Evolutionary conservation across 2,888 invertebrate genomes (phyloP), one percentile per base, ranked within the genome.

Genomic region (Monoplex corrugatus): DNA sequence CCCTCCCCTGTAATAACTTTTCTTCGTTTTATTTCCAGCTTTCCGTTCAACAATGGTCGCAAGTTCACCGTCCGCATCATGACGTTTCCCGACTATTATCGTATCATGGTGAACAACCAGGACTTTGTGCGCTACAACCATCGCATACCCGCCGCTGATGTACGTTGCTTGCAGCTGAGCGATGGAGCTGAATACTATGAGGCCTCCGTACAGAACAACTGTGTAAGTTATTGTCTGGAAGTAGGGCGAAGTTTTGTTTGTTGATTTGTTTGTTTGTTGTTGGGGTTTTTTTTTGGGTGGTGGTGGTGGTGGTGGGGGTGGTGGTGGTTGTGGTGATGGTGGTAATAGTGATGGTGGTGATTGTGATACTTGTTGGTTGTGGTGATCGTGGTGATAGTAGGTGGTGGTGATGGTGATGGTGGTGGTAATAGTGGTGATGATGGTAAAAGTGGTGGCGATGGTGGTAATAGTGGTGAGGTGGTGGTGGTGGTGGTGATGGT

Each of bases 91-190:
- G 90, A 91, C 23, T 90, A 88, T n/a, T 93, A 90, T 87, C 82
- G 92, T 75, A 92, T 93, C 23, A 97, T 97, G 96, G 96, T 97
- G 13, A 97, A 98, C 94, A 97, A 97, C 84, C 96, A 97, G 91
- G 96, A 97, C 91, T 97, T 98, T 85, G 97, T 97, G 0, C 97
- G 97, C 94, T 97, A 97, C 94, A 97, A 96, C 91, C 97, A 97
- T 95, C 97, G 97, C 89, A 84, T 93, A 28, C 96, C 97, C 35
- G 97, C 97, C 0, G 96, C 96, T 0, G 96, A 97, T 0, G 97
- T 98, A 57, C 97, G 97, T 90, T 97, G 97, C 0, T 94, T 98
- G 57, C 97, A 97, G 89, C 96, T 98, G 90, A 97, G 97, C 88
- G 98, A 98, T 0, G 98, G 98, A 95, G 96, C 98, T 35, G 97